Percentiles rank a stretch among this genome's conserved stretches.
Conservation (phyloP, 2,113 vertebrate species). For the Lipotes vexillifer region DNA sequence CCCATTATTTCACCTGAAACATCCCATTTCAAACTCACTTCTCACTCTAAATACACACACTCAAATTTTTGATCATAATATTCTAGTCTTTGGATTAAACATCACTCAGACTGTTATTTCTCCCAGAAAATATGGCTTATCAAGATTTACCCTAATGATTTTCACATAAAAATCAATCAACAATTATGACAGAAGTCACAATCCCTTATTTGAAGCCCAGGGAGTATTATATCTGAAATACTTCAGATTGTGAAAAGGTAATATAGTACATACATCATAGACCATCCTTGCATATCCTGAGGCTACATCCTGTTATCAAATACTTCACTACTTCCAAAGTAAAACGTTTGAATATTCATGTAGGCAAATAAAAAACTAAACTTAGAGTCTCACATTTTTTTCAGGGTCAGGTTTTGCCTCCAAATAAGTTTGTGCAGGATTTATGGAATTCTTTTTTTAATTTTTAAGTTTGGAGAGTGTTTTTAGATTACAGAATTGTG, state of each 20-base stretch:
- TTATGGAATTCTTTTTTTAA: neutral
- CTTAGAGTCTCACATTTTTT: neutral
- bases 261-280: fast-evolving
- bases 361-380: neutral
- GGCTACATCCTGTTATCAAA: neutral
- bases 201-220: neutral
- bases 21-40: neutral
- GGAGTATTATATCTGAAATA: neutral
- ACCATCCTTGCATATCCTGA: neutral
- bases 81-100: neutral
- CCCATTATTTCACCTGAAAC: neutral
- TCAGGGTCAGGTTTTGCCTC: neutral
- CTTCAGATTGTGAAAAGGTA: neutral
- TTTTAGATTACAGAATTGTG: neutral
- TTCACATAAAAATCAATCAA: neutral
- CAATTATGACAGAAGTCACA: neutral
- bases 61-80: neutral
- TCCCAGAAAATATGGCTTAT: neutral
- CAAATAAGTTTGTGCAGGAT: neutral
- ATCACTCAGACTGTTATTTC: neutral
- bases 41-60: neutral
- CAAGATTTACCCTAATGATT: neutral
- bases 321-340: neutral
- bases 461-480: neutral
- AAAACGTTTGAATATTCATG: neutral